Conservation (phyloP, 1,140 invertebrate genomes). For the Lysiphlebus fabarum region DNA sequence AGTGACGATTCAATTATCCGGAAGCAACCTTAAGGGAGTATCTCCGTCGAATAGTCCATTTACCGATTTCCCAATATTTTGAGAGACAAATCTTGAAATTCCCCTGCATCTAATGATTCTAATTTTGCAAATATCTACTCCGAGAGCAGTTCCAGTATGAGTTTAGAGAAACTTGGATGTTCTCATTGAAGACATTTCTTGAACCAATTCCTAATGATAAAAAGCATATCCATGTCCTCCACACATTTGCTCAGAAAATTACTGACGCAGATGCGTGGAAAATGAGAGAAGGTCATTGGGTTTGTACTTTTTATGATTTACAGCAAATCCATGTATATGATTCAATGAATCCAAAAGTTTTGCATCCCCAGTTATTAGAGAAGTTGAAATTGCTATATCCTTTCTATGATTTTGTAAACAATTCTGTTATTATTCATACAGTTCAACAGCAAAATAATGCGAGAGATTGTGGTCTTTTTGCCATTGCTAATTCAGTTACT, state of each 20-base stretch:
- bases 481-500: conserved; percentile 15
- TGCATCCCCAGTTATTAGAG: conserved; percentile 2
- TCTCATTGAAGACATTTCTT: neutral
- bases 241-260: neutral
- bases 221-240: conserved; percentile 5
- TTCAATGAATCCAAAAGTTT: conserved; percentile 3
- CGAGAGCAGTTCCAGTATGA: conserved; percentile 6
- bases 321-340: conserved; percentile 15
- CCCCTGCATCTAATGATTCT: too few relatives aligned
- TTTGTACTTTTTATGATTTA: conserved; percentile 15
- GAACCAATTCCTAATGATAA: neutral
- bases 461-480: conserved; percentile 13
- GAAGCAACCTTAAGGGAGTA: too few relatives aligned
- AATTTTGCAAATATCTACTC: too few relatives aligned
- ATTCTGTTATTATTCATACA: conserved; percentile 2
- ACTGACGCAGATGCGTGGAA: neutral
- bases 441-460: conserved; percentile 16
- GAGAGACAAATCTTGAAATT: too few relatives aligned
- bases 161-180: conserved; percentile 6
- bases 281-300: conserved; percentile 8
- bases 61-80: too few relatives aligned
- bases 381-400: conserved; percentile 12
- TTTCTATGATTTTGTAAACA: conserved; percentile 7
- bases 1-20: too few relatives aligned
- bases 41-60: too few relatives aligned